phyloP scores from a whole-genome alignment of 2,113 vertebrate genomes.

The Conger conger region DNA sequence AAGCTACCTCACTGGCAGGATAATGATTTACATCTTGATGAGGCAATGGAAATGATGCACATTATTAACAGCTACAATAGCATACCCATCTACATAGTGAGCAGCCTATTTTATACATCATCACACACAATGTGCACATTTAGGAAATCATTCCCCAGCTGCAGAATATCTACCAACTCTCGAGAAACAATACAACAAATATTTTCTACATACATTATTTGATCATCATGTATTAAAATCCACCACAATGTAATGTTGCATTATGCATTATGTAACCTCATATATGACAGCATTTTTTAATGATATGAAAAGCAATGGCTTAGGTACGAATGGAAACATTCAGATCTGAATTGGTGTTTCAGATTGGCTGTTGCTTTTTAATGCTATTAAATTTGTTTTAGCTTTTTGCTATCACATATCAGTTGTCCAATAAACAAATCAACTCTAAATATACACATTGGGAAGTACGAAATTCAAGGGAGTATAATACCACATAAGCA shows the following conservation, averaged over 20 bases:
- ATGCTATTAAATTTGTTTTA: background rate
- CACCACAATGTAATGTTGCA: background rate
- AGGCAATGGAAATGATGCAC: background rate
- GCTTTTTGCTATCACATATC: background rate
- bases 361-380: background rate
- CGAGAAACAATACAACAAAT: background rate
- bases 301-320: background rate
- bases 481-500: background rate
- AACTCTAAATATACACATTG: conserved; percentile 3
- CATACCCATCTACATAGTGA: too few relatives aligned
- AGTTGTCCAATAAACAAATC: background rate
- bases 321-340: background rate
- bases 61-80: background rate
- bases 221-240: background rate
- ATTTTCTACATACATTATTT: background rate
- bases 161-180: background rate
- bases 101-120: too few relatives aligned
- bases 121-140: too few relatives aligned
- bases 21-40: too few relatives aligned
- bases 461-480: background rate
- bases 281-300: background rate
- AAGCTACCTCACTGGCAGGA: too few relatives aligned
- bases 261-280: background rate
- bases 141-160: too few relatives aligned
- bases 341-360: background rate